These are phyloP conservation scores for Zonitis immaculata DNA, from an alignment of 2,888 invertebrate genomes.

Conservation along the genomic window DNA sequence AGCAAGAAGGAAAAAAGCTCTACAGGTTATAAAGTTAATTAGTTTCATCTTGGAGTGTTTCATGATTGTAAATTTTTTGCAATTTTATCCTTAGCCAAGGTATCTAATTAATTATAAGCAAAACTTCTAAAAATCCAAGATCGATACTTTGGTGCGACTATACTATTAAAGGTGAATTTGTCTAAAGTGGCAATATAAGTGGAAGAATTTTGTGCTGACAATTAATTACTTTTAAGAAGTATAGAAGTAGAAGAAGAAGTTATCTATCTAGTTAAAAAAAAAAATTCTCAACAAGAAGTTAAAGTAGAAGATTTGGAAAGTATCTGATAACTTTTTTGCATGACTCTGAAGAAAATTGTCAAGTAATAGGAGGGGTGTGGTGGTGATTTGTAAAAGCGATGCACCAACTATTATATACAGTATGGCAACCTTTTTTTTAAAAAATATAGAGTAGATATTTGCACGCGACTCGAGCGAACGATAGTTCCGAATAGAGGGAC, in stretches of 20 bases:
- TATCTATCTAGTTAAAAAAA: constrained; percentile 2
- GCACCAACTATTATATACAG: neutral
- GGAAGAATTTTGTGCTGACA: constrained; percentile 6
- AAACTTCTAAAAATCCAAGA: neutral
- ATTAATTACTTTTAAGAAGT: constrained; percentile 17
- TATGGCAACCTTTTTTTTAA: neutral
- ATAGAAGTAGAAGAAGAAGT: no score
- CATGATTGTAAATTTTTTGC: constrained; percentile 3
- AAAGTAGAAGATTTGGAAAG: neutral
- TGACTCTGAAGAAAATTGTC: constrained; percentile 6
- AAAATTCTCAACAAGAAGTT: neutral
- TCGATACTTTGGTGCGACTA: neutral
- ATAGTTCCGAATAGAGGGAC: constrained; percentile 4
- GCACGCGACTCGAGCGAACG: constrained; percentile 32
- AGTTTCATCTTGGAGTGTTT: neutral
- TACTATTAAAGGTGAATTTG: constrained; percentile 4
- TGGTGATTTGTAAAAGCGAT: no score
- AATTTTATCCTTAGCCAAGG: constrained; percentile 5
- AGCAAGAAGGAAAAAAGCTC: no score
- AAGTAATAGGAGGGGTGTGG: no score
- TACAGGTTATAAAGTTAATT: neutral
- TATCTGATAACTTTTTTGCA: constrained; percentile 20
- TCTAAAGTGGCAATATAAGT: constrained; percentile 2
- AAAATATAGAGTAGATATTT: constrained; percentile 15
- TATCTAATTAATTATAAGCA: constrained; percentile 6